A percentile compares a stretch with the other conserved stretches of the same genome.
phyloP scores from a whole-genome alignment of 2,113 vertebrate species.

The Camarhynchus parvulus region DNA sequence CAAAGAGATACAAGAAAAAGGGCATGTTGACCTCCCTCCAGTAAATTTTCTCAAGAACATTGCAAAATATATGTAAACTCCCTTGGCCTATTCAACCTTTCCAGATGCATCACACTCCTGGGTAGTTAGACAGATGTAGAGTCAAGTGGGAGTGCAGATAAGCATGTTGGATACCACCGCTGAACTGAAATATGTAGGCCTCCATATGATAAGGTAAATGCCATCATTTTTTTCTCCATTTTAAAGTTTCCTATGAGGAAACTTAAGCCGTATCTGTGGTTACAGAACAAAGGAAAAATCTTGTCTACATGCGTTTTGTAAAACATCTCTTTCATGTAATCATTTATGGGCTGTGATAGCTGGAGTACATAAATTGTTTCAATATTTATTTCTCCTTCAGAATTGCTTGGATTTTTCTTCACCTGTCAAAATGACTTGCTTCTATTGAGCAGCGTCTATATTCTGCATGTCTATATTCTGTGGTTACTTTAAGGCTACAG shows the following conservation, averaged over 20 bases:
- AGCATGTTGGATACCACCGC: constrained; percentile 13
- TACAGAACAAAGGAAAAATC: neutral
- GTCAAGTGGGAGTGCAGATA: constrained; percentile 61
- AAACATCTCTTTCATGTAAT: neutral
- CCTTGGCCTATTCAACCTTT: constrained; percentile 63
- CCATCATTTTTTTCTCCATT: neutral
- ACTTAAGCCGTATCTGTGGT: neutral
- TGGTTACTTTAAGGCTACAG: neutral
- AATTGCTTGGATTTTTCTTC: neutral
- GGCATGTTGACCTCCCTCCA: constrained; percentile 26
- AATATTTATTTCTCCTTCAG: neutral
- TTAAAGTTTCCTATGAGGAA: neutral
- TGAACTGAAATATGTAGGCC: neutral
- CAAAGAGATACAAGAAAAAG: neutral
- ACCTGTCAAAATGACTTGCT: neutral
- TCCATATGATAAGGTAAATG: constrained; percentile 21
- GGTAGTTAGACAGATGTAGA: constrained; percentile 39
- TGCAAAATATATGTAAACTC: constrained; percentile 50
- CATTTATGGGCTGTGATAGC: neutral
- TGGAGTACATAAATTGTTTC: neutral
- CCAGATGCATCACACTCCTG: constrained; percentile 68
- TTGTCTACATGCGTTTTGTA: neutral
- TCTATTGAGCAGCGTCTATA: neutral
- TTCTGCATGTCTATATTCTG: neutral
- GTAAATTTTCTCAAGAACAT: constrained; percentile 41